These are phyloP conservation scores for Toxostoma redivivum DNA, from an alignment of 2,113 vertebrate species.

Conservation along the genomic window DNA sequence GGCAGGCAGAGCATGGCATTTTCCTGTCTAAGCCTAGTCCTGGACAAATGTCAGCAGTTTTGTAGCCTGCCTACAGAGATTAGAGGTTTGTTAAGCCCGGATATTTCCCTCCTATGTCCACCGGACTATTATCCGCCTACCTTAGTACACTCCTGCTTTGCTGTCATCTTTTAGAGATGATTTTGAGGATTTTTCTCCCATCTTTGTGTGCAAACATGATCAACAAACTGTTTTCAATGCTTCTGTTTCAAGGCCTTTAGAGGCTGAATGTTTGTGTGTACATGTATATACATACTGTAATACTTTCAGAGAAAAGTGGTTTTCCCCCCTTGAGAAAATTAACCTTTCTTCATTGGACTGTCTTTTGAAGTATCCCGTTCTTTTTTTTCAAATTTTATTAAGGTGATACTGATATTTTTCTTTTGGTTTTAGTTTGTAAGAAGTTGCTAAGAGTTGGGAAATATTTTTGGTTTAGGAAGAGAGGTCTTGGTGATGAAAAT, in stretches of 20 bases:
- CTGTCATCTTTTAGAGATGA: not conserved
- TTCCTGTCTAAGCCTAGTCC: not conserved
- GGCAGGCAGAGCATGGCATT: accelerated
- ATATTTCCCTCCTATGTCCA: not conserved
- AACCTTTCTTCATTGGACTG: not conserved
- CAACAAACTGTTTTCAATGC: not conserved
- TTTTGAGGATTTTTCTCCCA: not conserved
- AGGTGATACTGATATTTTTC: not conserved
- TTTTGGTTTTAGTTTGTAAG: not conserved
- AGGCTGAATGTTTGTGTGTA: not conserved
- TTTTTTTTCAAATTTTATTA: not conserved
- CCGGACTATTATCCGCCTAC: not conserved
- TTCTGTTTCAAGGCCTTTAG: not conserved
- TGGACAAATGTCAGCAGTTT: not conserved
- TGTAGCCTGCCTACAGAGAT: not conserved
- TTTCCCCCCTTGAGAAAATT: not conserved
- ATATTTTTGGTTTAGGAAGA: not conserved
- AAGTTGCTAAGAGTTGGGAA: not conserved
- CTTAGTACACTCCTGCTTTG: not conserved
- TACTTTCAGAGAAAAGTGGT: not conserved
- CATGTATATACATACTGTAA: not conserved
- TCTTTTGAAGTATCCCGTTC: not conserved
- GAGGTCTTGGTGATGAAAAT: not conserved
- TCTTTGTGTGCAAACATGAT: not conserved
- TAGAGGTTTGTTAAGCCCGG: not conserved